A percentile compares a stretch with the other conserved stretches of the same genome.
Conservation (phyloP, 1,140 invertebrate genomes). For the Parapsyche elsis region DNA sequence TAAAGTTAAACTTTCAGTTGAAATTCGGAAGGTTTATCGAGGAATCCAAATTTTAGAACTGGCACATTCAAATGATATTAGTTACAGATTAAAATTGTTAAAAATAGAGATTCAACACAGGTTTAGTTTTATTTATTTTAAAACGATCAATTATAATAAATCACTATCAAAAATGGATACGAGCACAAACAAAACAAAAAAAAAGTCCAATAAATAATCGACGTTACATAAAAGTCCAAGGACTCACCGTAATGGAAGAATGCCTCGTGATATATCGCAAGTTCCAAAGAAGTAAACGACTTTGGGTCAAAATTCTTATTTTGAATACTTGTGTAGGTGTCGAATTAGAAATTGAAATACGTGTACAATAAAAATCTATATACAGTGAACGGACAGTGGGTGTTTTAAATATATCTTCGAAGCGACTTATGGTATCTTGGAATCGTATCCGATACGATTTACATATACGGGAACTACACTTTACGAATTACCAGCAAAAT, state of each 20-base stretch:
- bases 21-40: too few species aligned
- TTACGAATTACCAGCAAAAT: too few species aligned
- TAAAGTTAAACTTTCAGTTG: too few species aligned
- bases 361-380: constrained; percentile 18
- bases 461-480: too few species aligned
- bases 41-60: too few species aligned
- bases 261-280: neutral
- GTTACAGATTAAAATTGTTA: too few species aligned
- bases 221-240: constrained; percentile 11
- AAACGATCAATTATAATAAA: neutral
- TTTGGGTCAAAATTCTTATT: constrained; percentile 19
- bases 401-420: neutral
- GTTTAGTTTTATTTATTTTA: too few species aligned
- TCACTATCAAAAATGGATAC: neutral
- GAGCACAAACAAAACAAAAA: neutral
- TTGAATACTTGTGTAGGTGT: neutral
- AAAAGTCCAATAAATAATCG: neutral
- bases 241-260: neutral
- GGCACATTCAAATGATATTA: too few species aligned
- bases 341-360: constrained; percentile 27
- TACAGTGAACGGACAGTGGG: neutral
- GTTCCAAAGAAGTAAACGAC: neutral
- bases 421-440: neutral
- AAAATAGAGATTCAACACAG: too few species aligned
- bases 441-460: too few species aligned